phyloP scores from a whole-genome alignment of 2,797 vertebrate species.

The Sebastiscus tertius region DNA sequence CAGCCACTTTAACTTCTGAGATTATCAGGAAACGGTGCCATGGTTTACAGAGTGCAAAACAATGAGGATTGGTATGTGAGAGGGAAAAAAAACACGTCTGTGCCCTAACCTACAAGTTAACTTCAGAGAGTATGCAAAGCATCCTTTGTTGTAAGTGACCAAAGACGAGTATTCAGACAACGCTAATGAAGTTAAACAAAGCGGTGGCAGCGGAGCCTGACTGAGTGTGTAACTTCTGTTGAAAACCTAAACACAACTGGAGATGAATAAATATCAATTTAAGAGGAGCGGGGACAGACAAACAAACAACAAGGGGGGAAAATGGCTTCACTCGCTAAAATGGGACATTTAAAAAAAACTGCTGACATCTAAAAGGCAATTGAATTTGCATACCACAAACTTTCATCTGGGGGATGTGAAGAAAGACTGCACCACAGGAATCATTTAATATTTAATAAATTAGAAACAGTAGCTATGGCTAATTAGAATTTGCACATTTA shows the following conservation, averaged over 20 bases:
- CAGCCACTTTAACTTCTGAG: background rate
- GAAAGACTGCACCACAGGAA: constrained; percentile 93
- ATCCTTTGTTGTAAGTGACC: constrained; percentile 79
- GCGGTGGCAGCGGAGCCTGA: constrained; percentile 82
- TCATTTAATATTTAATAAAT: constrained; percentile 99
- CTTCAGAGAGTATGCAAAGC: constrained; percentile 84
- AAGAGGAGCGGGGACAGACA: constrained; percentile 77
- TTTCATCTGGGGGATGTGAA: constrained; percentile 92
- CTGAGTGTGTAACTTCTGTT: constrained; percentile 88
- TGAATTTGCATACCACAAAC: constrained; percentile 95
- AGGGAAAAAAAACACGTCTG: background rate
- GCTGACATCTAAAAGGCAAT: constrained; percentile 89
- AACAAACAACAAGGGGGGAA: constrained; percentile 75
- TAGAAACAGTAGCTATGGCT: constrained; percentile 94
- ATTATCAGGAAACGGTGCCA: background rate
- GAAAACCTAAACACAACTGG: constrained; percentile 75
- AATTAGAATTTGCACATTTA: constrained; percentile 99
- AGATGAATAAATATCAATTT: constrained; percentile 93
- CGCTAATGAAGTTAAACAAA: constrained; percentile 92
- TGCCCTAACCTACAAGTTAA: constrained; percentile 63
- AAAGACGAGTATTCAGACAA: constrained; percentile 87
- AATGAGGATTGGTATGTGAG: background rate
- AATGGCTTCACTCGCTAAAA: constrained; percentile 78
- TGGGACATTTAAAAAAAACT: constrained; percentile 84
- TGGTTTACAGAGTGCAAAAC: background rate